A percentile compares a stretch with the other conserved stretches of the same genome.
Conservation (phyloP, 2,888 invertebrate genomes). For the Pandemis corylana region DNA sequence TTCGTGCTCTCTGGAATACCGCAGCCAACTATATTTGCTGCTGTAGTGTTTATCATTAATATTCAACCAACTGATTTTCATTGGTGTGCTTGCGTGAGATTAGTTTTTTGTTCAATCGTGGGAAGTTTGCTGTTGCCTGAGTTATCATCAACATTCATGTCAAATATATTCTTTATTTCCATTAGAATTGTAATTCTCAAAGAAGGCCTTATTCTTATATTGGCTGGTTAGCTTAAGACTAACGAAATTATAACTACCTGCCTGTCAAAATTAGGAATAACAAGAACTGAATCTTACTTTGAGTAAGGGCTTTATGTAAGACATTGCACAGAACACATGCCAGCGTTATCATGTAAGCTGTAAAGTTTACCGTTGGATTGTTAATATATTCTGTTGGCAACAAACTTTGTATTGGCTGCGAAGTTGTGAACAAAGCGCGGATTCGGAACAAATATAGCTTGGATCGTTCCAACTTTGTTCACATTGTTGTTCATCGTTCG, state of each 20-base stretch:
- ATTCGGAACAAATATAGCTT: conserved; percentile 66
- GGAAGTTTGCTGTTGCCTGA: neutral
- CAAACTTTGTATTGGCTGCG: conserved; percentile 66
- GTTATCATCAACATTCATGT: too few species aligned
- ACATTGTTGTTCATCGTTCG: conserved; percentile 65
- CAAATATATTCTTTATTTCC: neutral
- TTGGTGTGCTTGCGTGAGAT: neutral
- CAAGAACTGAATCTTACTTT: too few species aligned
- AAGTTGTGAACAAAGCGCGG: conserved; percentile 58
- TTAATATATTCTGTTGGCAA: conserved; percentile 49
- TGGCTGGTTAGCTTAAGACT: too few species aligned
- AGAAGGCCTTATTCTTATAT: too few species aligned
- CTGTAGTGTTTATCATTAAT: conserved; percentile 10
- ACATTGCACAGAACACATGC: neutral
- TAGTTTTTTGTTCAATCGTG: neutral
- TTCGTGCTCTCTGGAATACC: conserved; percentile 51
- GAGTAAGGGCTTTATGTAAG: neutral
- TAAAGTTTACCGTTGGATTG: conserved; percentile 28
- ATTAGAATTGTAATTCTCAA: neutral
- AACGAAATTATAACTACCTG: too few species aligned
- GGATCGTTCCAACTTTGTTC: conserved; percentile 67
- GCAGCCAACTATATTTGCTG: conserved; percentile 43
- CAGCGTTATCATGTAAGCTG: conserved; percentile 42
- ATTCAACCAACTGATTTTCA: neutral
- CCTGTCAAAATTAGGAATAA: too few species aligned